Conservation (phyloP, 2,888 invertebrate species). For the Margaritifera margaritifera region DNA sequence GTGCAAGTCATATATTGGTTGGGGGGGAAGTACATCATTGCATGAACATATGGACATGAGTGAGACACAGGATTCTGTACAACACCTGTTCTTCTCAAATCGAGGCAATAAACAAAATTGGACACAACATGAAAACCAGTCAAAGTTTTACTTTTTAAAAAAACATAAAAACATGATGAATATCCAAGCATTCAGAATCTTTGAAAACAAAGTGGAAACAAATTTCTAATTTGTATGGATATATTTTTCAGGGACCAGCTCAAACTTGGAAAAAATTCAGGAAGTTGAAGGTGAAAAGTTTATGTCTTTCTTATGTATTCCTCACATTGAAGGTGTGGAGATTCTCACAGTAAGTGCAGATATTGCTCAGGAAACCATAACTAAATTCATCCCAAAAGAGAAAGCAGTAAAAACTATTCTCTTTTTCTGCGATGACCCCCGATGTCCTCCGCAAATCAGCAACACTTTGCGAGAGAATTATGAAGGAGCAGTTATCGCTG, state of each 20-base stretch:
- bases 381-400: slow-evolving; percentile 14
- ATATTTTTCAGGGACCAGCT: slow-evolving; percentile 29
- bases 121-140: too few species aligned
- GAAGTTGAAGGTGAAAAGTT: slow-evolving; percentile 29
- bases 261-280: slow-evolving; percentile 16
- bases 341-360: slow-evolving; percentile 6
- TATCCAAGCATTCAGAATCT: not conserved
- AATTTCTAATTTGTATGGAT: too few species aligned
- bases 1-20: too few species aligned
- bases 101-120: too few species aligned
- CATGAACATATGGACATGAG: too few species aligned
- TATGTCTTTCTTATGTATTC: slow-evolving; percentile 45
- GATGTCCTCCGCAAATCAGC: slow-evolving; percentile 45
- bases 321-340: slow-evolving; percentile 40
- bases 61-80: too few species aligned
- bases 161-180: too few species aligned
- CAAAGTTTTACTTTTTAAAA: too few species aligned
- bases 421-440: slow-evolving; percentile 44
- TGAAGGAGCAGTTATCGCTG: slow-evolving; percentile 48
- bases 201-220: not conserved
- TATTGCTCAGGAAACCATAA: too few species aligned
- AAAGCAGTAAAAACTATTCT: slow-evolving; percentile 41
- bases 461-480: slow-evolving; percentile 40
- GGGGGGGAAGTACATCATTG: too few species aligned
- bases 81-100: too few species aligned